A percentile compares a stretch with the other conserved stretches of the same genome.
phyloP scores from a whole-genome alignment of 35 echinoderm and acorn worm species.

The Ophiothrix spiculata region DNA sequence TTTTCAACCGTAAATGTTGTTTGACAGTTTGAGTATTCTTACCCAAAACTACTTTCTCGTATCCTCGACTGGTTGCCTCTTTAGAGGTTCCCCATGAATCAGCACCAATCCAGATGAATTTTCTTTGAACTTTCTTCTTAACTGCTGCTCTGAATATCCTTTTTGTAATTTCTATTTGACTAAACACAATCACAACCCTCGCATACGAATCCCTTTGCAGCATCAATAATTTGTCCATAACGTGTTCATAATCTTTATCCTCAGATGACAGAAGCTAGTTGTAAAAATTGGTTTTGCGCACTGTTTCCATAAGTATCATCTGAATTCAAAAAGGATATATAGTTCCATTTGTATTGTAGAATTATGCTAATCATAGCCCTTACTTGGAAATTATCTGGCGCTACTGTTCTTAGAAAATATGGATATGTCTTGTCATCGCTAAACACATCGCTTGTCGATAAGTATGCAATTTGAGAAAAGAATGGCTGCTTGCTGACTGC shows the following conservation, averaged over 20 bases:
- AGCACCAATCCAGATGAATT: too few species aligned
- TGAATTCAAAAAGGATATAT: too few species aligned
- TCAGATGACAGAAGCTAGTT: background rate
- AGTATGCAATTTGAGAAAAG: slow-evolving; percentile 79
- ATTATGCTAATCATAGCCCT: slow-evolving; percentile 79
- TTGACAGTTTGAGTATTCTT: too few species aligned
- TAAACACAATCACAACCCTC: slow-evolving; percentile 72
- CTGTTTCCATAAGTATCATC: too few species aligned
- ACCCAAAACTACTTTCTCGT: slow-evolving; percentile 49
- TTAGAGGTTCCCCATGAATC: slow-evolving; percentile 83
- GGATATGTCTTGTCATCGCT: slow-evolving; percentile 74
- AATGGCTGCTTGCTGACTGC: slow-evolving; percentile 70
- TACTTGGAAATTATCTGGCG: slow-evolving; percentile 73
- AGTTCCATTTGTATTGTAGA: too few species aligned
- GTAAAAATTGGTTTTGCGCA: too few species aligned
- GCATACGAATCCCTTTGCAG: slow-evolving; percentile 38
- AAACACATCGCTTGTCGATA: slow-evolving; percentile 89
- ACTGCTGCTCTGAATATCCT: slow-evolving; percentile 39
- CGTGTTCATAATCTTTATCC: slow-evolving; percentile 9
- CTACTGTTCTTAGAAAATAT: slow-evolving; percentile 81
- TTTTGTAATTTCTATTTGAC: slow-evolving; percentile 54
- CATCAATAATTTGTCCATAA: slow-evolving; percentile 41
- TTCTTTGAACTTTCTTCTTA: slow-evolving; percentile 66
- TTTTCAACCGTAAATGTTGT: too few species aligned
- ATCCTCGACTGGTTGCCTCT: slow-evolving; percentile 5